phyloP scores from a whole-genome alignment of 2,113 vertebrate genomes.

The Psilopsiagon aurifrons region DNA sequence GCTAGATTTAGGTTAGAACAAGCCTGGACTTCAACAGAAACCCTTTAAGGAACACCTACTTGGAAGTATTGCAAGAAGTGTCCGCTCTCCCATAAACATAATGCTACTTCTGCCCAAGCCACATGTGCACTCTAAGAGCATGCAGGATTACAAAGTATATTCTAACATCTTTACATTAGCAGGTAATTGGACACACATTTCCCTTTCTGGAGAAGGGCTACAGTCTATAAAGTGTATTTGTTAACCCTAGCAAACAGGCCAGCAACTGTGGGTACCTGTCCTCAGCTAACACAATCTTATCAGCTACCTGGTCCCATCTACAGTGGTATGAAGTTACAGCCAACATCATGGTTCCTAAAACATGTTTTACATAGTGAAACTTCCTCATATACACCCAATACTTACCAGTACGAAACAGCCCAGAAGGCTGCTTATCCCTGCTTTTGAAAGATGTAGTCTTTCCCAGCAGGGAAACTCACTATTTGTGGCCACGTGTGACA shows the following conservation, averaged over 20 bases:
- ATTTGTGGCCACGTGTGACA: fast-evolving
- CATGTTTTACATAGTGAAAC: background rate
- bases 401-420: background rate
- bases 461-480: background rate
- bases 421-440: background rate
- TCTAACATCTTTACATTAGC: background rate
- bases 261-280: background rate
- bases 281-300: fast-evolving
- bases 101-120: background rate
- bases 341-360: background rate
- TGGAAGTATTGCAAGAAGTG: background rate
- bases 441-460: background rate
- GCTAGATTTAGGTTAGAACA: conserved; percentile 8
- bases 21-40: background rate
- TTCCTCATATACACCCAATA: background rate
- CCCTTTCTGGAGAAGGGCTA: background rate
- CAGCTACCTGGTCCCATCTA: background rate
- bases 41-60: background rate
- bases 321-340: background rate
- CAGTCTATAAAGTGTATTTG: background rate
- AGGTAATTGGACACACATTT: background rate
- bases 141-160: background rate
- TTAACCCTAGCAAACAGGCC: background rate
- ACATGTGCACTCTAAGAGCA: fast-evolving
- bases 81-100: background rate